These are phyloP conservation scores for Plebejus melissa DNA, from an alignment of 2,888 invertebrate genomes.

Conservation along the genomic window DNA sequence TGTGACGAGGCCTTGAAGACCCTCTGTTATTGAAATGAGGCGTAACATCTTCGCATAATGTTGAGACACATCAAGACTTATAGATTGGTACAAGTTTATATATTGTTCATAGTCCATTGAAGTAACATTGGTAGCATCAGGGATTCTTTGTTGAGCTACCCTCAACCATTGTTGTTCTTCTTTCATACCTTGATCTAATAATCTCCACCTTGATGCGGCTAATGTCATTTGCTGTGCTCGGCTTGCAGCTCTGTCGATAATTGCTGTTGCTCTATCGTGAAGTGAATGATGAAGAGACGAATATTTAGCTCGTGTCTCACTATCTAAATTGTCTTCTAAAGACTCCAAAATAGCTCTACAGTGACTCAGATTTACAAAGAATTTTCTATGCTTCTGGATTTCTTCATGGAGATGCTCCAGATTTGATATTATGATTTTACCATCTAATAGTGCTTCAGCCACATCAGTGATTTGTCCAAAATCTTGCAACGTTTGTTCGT, in stretches of 20 bases:
- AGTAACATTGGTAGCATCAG: constrained; percentile 88
- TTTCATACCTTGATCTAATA: constrained; percentile 88
- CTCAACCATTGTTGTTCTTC: constrained; percentile 91
- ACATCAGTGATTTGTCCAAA: constrained; percentile 91
- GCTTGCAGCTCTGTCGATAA: constrained; percentile 89
- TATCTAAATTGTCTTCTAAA: constrained; percentile 89
- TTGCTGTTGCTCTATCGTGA: constrained; percentile 85
- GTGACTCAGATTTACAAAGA: constrained; percentile 92
- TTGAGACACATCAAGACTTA: constrained; percentile 87
- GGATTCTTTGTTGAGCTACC: constrained; percentile 90
- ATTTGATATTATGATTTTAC: constrained; percentile 85
- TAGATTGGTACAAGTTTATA: constrained; percentile 88
- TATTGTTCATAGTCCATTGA: constrained; percentile 92
- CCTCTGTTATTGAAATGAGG: constrained; percentile 84
- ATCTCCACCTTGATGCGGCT: constrained; percentile 91
- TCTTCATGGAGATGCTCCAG: constrained; percentile 91
- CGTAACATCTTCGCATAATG: constrained; percentile 89
- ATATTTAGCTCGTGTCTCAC: constrained; percentile 86
- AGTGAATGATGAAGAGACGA: constrained; percentile 86
- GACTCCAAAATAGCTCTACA: constrained; percentile 92
- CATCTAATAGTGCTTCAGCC: constrained; percentile 88
- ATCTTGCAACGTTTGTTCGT: constrained; percentile 92
- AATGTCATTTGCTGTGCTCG: constrained; percentile 90
- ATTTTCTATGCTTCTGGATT: constrained; percentile 92
- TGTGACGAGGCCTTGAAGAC: constrained; percentile 85